Base-by-base conservation (phyloP, 2,888 invertebrate species). In the Congeria kusceri region DNA sequence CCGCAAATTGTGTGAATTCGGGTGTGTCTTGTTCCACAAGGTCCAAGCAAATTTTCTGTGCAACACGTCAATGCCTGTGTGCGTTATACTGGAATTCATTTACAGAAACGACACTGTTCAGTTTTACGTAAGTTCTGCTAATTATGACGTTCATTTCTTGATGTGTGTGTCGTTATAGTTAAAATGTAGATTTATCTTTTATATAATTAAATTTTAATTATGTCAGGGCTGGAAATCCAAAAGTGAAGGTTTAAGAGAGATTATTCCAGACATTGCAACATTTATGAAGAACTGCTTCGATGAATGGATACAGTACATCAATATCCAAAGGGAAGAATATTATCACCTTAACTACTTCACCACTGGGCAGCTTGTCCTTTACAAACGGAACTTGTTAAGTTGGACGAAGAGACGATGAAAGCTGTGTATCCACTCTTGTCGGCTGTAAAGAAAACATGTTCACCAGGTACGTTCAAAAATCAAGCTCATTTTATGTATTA, bases 301-400 rank as follows among this genome's bases (percentile, higher is more conserved):
- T 0, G 85, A 87, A 28, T 91, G 91, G 91, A 57, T 85, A 13
- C 23, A 84, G 1, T 85, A 88, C 68, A 85, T 90, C 18, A 84
- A 69, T 3, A 49, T 79, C 2, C 83, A 87, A 56, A 70, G 91
- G 20, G 59, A 64, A 11, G 56, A 83, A 15, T 88, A 83, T 59
- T 67, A 74, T 13, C 83, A 84, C n/a, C 83, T 92, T 65, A 92
- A 92, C 72, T 83, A 85, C 75, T 91, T 83, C 82, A 90, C 90
- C 11, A 88, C 89, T 9, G 88, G 88, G 53, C 91, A 92, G 80
- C 77, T 92, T n/a, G 89, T 92, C 7, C 86, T 90, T 28, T 92
- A 15, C 87, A 91, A 58, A 72, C 77, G 62, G 86, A 91, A 57
- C 61, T 91, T 28, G 84, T 89, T n/a, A 86, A 83, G 63, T n/a